Conservation (phyloP, 2,797 vertebrate species). For the Poecile montanus region DNA sequence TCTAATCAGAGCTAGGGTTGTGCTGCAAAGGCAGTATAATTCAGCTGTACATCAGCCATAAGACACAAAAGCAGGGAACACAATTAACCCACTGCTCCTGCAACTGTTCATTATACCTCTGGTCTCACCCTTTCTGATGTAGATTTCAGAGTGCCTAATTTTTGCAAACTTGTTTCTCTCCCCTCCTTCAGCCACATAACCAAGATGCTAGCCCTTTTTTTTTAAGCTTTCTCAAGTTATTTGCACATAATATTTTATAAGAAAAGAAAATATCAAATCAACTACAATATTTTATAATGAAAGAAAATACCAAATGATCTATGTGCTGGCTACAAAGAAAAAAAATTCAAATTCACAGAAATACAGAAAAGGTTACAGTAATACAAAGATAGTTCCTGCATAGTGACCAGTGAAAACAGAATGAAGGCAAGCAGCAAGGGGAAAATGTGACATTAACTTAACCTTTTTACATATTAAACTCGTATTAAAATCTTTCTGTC, state of each 20-base stretch:
- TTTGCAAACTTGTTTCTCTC: neutral
- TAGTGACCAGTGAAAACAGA: neutral
- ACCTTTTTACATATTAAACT: slow-evolving; percentile 62
- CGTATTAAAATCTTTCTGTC: slow-evolving; percentile 29
- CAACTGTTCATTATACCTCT: neutral
- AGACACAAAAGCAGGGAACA: neutral
- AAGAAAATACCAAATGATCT: neutral
- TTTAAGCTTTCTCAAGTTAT: neutral
- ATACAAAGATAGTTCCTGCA: neutral
- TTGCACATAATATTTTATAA: neutral
- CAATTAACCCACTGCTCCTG: neutral
- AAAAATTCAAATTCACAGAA: neutral
- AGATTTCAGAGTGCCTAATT: neutral
- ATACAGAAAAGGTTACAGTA: slow-evolving; percentile 36
- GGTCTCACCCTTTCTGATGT: neutral
- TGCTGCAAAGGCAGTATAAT: neutral
- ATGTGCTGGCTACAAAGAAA: neutral
- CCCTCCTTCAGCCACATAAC: neutral
- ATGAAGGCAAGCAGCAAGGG: slow-evolving; percentile 13
- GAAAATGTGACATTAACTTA: slow-evolving; percentile 54
- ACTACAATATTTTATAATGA: neutral
- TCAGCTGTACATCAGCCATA: neutral
- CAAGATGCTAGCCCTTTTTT: neutral
- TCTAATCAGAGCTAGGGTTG: neutral
- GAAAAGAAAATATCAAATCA: neutral